Evolutionary conservation across 1,140 invertebrate genomes (phyloP).

Genomic region (Metaphire vulgaris): DNA sequence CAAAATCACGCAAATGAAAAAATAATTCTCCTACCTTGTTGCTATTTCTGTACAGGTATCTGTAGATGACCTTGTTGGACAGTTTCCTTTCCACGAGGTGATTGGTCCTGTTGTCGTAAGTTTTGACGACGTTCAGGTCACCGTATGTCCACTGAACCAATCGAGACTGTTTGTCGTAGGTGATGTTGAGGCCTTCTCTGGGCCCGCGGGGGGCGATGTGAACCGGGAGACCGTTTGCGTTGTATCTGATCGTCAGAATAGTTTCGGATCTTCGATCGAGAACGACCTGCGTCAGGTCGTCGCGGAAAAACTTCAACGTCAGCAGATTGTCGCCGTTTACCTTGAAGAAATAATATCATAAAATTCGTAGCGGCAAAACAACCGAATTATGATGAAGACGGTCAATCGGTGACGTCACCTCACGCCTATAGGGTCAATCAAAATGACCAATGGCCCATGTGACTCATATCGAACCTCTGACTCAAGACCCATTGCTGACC

Average conservation of each 20-base stretch:
- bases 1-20: too few species aligned
- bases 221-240: neutral
- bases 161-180: neutral
- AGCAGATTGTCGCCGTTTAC: neutral
- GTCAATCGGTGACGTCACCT: too few species aligned
- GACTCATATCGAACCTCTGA: too few species aligned
- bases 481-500: too few species aligned
- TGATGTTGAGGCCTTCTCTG: neutral
- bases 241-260: neutral
- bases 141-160: neutral
- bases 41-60: neutral
- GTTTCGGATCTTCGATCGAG: neutral
- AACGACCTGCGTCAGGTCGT: neutral
- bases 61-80: neutral
- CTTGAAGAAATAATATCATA: too few species aligned
- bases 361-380: too few species aligned
- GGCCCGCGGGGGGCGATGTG: neutral
- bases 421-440: too few species aligned
- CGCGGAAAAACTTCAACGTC: neutral
- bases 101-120: neutral
- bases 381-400: too few species aligned
- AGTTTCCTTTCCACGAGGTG: neutral
- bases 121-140: neutral
- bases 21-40: too few species aligned
- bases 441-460: too few species aligned